Evolutionary conservation across 1,140 invertebrate genomes (phyloP).

Genomic region (Aphelenchoides besseyi): DNA sequence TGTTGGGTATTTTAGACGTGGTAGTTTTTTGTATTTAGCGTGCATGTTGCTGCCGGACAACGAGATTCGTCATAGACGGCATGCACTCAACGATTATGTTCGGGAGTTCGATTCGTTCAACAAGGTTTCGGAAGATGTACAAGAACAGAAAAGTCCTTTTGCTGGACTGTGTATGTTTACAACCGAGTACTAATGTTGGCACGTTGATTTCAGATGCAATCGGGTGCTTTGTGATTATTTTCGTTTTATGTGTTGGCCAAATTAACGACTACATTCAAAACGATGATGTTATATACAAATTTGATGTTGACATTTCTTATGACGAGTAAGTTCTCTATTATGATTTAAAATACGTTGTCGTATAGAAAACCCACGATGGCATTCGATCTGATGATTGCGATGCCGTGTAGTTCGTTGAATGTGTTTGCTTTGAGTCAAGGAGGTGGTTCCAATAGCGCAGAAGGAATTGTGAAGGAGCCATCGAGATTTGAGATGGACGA

Average conservation of each 20-base stretch:
- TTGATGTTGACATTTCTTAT: conserved; percentile 44
- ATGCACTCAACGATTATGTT: conserved; percentile 34
- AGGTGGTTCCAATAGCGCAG: conserved; percentile 26
- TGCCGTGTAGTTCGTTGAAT: conserved; percentile 40
- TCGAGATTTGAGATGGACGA: conserved; percentile 54
- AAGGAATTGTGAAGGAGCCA: conserved; percentile 17
- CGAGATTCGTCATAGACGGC: conserved; percentile 15
- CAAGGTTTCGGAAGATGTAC: conserved; percentile 47
- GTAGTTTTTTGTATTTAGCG: neutral
- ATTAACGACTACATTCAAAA: conserved; percentile 37
- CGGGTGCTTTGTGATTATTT: conserved; percentile 37
- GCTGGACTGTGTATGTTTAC: conserved; percentile 41
- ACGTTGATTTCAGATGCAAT: conserved; percentile 18
- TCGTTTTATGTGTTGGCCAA: conserved; percentile 33
- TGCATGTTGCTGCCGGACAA: neutral
- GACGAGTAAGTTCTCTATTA: conserved; percentile 41
- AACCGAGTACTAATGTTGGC: conserved; percentile 5
- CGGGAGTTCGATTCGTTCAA: conserved; percentile 46
- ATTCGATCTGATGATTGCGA: conserved; percentile 44
- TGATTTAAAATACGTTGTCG: conserved; percentile 17
- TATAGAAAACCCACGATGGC: conserved; percentile 36
- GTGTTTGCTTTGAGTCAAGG: conserved; percentile 6
- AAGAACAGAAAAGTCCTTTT: conserved; percentile 42
- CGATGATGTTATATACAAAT: conserved; percentile 43
- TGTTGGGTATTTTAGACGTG: neutral